phyloP scores from a whole-genome alignment of 2,113 vertebrate genomes.

The Carollia perspicillata region DNA sequence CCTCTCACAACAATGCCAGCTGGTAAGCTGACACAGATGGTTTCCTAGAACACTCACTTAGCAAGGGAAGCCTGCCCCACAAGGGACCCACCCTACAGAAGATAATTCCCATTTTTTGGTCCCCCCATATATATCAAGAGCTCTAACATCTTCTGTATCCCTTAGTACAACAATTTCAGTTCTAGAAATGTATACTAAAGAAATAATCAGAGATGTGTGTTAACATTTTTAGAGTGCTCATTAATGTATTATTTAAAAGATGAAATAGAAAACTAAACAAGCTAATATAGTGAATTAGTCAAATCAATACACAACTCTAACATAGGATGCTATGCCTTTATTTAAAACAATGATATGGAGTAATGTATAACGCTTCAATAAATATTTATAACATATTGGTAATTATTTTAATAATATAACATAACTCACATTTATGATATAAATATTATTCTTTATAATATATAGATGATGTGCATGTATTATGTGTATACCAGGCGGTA shows the following conservation, averaged over 20 bases:
- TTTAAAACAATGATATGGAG: background rate
- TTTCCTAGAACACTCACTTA: too few relatives aligned
- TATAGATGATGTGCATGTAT: background rate
- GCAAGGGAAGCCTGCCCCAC: too few relatives aligned
- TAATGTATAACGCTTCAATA: background rate
- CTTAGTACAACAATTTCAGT: background rate
- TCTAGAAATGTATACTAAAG: background rate
- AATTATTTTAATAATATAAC: background rate
- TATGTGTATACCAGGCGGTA: background rate
- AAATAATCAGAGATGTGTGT: background rate
- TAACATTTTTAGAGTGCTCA: background rate
- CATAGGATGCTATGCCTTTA: background rate
- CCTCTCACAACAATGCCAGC: too few relatives aligned
- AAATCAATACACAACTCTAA: background rate
- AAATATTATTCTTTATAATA: background rate
- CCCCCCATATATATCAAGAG: background rate
- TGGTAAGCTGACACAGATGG: too few relatives aligned
- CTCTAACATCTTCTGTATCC: background rate
- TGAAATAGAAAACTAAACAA: background rate
- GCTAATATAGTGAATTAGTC: background rate
- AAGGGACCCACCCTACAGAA: too few relatives aligned
- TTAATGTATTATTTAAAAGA: background rate
- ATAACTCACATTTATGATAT: background rate
- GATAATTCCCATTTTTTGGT: too few relatives aligned
- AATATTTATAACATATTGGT: background rate